Evolutionary conservation across 2,797 vertebrate species (phyloP).

Genomic region (Catostomus latipinnis): DNA sequence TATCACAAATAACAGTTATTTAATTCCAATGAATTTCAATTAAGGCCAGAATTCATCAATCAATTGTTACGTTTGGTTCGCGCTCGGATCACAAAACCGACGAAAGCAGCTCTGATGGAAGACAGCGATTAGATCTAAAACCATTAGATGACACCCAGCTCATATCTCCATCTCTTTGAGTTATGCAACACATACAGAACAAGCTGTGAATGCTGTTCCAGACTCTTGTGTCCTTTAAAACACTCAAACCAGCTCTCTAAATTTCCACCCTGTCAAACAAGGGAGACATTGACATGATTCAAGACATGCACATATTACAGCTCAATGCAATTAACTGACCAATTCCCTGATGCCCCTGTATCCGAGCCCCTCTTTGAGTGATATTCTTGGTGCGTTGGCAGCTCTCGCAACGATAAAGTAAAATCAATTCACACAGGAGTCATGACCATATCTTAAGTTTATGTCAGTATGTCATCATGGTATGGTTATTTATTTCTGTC

Average conservation of each 20-base stretch:
- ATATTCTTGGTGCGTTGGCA: constrained; percentile 57
- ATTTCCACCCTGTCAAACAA: constrained; percentile 47
- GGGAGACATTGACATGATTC: constrained; percentile 70
- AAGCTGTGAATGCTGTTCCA: constrained; percentile 10
- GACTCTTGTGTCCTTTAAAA: constrained; percentile 57
- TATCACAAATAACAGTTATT: too few species aligned
- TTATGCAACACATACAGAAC: too few species aligned
- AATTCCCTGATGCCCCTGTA: constrained; percentile 70
- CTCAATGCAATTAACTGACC: constrained; percentile 73
- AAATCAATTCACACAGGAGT: constrained; percentile 52
- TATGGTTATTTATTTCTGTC: constrained; percentile 60
- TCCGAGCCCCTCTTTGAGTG: constrained; percentile 64
- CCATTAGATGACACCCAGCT: too few species aligned
- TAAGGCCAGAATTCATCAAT: too few species aligned
- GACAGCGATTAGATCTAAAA: too few species aligned
- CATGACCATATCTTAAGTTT: constrained; percentile 57
- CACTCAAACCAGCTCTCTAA: constrained; percentile 57
- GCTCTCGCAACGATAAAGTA: constrained; percentile 48
- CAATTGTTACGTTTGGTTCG: too few species aligned
- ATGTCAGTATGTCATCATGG: constrained; percentile 44
- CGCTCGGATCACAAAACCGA: too few species aligned
- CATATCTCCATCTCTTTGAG: too few species aligned
- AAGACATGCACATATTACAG: constrained; percentile 74
- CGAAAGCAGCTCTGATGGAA: too few species aligned
- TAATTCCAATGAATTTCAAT: too few species aligned